These are phyloP conservation scores for Agrilus biguttatus DNA, from an alignment of 2,888 invertebrate genomes.

Conservation along the genomic window DNA sequence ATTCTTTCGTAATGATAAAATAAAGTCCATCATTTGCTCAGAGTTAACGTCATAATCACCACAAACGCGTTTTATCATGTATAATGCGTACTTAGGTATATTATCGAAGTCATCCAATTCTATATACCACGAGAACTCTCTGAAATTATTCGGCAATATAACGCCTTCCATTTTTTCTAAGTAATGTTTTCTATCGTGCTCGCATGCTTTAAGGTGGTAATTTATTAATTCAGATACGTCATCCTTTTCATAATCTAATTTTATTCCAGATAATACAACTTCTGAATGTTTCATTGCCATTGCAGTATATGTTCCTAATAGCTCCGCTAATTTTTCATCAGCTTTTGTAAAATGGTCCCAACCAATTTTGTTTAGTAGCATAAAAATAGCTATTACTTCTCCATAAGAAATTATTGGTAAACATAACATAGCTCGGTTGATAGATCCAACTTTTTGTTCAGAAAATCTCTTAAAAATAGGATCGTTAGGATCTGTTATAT, in stretches of 20 bases:
- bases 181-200: constrained; percentile 35
- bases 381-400: neutral
- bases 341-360: constrained; percentile 33
- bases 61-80: constrained; percentile 38
- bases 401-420: constrained; percentile 30
- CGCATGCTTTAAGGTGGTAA: constrained; percentile 38
- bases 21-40: constrained; percentile 30
- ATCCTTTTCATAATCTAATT: neutral
- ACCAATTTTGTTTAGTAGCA: constrained; percentile 34
- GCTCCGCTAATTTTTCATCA: constrained; percentile 40
- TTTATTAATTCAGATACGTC: constrained; percentile 27
- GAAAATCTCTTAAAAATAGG: constrained; percentile 37
- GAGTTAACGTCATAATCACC: constrained; percentile 31
- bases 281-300: constrained; percentile 42
- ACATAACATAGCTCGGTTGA: constrained; percentile 39
- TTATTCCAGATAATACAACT: constrained; percentile 14
- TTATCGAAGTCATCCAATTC: constrained; percentile 33
- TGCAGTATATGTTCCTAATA: constrained; percentile 42
- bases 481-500: constrained; percentile 41
- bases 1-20: constrained; percentile 32
- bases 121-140: constrained; percentile 38
- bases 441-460: constrained; percentile 39
- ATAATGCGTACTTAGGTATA: constrained; percentile 37
- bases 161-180: constrained; percentile 26
- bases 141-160: neutral